Evolutionary conservation across 2,888 invertebrate genomes (phyloP).

Genomic region (Sepioteuthis lessoniana): DNA sequence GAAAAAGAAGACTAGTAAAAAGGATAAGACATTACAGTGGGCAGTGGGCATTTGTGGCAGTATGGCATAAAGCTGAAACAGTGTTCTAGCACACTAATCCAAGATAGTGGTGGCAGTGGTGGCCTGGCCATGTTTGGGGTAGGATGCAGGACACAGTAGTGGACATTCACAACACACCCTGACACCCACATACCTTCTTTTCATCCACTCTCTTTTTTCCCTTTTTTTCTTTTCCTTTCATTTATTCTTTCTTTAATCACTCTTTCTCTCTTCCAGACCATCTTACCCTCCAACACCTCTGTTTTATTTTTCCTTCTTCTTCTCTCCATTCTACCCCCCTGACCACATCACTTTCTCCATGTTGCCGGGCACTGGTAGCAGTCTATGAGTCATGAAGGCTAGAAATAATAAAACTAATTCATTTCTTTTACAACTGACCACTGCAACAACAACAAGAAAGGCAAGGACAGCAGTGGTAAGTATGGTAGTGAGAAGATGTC

Average conservation of each 20-base stretch:
- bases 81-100: slow-evolving; percentile 40
- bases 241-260: not conserved
- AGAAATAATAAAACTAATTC: slow-evolving; percentile 48
- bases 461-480: not conserved
- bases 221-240: not conserved
- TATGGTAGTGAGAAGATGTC: not conserved
- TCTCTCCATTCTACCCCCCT: not conserved
- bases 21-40: slow-evolving; percentile 41
- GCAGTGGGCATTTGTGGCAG: slow-evolving; percentile 2
- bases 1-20: slow-evolving; percentile 35
- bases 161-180: slow-evolving; percentile 33
- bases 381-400: slow-evolving; percentile 44
- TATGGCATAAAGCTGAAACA: not conserved
- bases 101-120: slow-evolving; percentile 17
- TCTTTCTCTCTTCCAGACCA: slow-evolving; percentile 33
- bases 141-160: slow-evolving; percentile 33
- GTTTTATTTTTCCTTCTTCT: not conserved
- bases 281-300: not conserved
- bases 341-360: slow-evolving; percentile 17
- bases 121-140: slow-evolving; percentile 14
- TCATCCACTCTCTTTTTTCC: not conserved
- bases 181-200: not conserved
- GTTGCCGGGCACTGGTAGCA: slow-evolving; percentile 42
- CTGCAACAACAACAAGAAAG: slow-evolving; percentile 34
- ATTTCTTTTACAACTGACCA: slow-evolving; percentile 48